Conservation (phyloP, 2,888 invertebrate genomes). For the Mythimna loreyi region DNA sequence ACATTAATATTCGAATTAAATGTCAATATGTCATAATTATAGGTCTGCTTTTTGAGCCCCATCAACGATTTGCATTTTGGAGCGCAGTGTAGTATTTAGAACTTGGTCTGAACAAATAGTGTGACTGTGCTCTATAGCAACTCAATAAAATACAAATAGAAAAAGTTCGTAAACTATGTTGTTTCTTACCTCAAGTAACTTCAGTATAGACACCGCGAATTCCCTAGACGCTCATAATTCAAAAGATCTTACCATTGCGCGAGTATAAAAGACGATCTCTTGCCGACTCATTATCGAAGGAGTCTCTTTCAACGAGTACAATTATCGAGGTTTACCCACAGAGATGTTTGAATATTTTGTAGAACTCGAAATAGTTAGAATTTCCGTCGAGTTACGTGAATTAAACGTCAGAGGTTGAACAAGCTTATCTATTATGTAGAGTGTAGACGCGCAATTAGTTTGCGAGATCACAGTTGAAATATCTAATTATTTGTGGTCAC, state of each 20-base stretch:
- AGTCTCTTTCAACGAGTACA: conserved; percentile 29
- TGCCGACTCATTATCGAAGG: conserved; percentile 43
- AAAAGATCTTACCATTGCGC: conserved; percentile 41
- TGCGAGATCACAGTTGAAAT: conserved; percentile 41
- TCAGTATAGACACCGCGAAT: conserved; percentile 37
- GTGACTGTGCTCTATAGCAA: too few species aligned
- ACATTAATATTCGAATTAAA: background rate
- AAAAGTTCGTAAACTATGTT: conserved; percentile 28
- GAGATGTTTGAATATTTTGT: conserved; percentile 35
- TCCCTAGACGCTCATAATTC: conserved; percentile 47
- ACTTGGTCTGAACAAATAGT: too few species aligned
- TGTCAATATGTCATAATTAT: too few species aligned
- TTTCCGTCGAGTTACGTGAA: conserved; percentile 31
- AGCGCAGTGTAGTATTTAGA: too few species aligned
- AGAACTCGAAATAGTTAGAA: conserved; percentile 9
- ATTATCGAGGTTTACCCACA: conserved; percentile 39
- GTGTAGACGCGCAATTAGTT: conserved; percentile 48
- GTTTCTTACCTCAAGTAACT: conserved; percentile 40
- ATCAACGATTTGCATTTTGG: too few species aligned
- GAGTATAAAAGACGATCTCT: conserved; percentile 37
- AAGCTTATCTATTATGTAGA: conserved; percentile 50
- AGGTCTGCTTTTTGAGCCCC: too few species aligned
- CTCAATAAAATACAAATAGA: conserved; percentile 16
- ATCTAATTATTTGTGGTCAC: conserved; percentile 55
- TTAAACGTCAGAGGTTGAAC: conserved; percentile 46